Percentiles rank a stretch among this genome's conserved stretches.
phyloP scores from a whole-genome alignment of 2,888 invertebrate species.

The Lithophane semibrunnea region DNA sequence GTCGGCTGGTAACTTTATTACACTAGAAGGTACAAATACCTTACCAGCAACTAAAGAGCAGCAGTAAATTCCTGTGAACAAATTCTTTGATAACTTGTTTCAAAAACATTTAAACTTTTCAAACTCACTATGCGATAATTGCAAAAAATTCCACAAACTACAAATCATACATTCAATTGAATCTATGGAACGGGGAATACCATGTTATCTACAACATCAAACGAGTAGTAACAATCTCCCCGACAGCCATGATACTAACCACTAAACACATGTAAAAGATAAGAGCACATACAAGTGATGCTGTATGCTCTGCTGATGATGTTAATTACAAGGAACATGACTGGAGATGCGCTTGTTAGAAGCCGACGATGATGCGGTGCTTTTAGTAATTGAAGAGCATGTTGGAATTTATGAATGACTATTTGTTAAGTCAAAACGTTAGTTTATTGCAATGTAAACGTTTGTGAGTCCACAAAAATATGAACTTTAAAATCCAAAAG shows the following conservation, averaged over 20 bases:
- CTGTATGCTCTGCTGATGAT: conserved; percentile 41
- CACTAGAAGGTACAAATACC: background rate
- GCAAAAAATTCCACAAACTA: background rate
- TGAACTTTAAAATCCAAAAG: background rate
- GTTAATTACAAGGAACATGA: conserved; percentile 47
- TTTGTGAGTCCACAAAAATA: background rate
- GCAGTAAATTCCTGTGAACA: background rate
- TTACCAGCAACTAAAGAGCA: background rate
- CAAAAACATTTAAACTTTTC: background rate
- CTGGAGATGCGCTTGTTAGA: conserved; percentile 29
- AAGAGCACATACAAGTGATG: conserved; percentile 32
- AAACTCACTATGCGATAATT: background rate
- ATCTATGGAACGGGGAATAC: conserved; percentile 8
- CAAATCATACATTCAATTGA: background rate
- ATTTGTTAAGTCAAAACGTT: background rate
- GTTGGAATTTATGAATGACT: conserved; percentile 15
- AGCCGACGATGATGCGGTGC: conserved; percentile 30
- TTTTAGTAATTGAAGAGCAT: conserved; percentile 34
- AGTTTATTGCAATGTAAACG: background rate
- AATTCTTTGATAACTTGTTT: too few species aligned
- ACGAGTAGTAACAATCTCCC: conserved; percentile 3
- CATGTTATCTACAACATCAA: conserved; percentile 33
- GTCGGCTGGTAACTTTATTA: conserved; percentile 8
- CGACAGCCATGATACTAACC: conserved; percentile 26
- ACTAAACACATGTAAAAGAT: conserved; percentile 40